Evolutionary conservation across 2,797 vertebrate species (phyloP).

Genomic region (Lacerta agilis): DNA sequence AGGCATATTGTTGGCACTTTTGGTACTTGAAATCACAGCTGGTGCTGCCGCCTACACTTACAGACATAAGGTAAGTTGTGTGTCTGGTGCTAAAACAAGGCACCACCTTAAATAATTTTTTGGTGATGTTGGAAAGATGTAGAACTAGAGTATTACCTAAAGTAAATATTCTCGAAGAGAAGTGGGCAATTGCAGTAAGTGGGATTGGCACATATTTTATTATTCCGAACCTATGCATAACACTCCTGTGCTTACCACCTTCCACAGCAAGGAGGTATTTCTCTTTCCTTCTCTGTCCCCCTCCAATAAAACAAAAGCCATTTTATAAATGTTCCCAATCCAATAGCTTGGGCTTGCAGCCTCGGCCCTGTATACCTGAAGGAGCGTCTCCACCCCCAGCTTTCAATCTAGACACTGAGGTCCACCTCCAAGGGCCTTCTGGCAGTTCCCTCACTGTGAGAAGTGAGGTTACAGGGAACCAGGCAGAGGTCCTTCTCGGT

Average conservation of each 20-base stretch:
- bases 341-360: not conserved
- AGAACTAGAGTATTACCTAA: not conserved
- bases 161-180: not conserved
- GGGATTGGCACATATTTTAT: not conserved
- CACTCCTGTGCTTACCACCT: not conserved
- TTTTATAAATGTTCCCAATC: not conserved
- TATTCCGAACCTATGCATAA: not conserved
- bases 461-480: too few relatives aligned
- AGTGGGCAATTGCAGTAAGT: not conserved
- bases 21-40: not conserved
- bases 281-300: not conserved
- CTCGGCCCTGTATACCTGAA: not conserved
- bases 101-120: not conserved
- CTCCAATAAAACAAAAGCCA: not conserved
- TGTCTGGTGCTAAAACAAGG: not conserved
- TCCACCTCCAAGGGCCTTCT: too few relatives aligned
- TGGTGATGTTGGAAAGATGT: not conserved
- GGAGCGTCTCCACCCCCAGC: not conserved
- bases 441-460: too few relatives aligned
- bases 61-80: constrained; percentile 31
- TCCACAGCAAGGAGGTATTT: not conserved
- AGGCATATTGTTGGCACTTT: not conserved
- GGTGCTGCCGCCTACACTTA: constrained; percentile 13
- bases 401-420: too few relatives aligned
- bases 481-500: too few relatives aligned